Base-by-base conservation (phyloP, 1,140 invertebrate genomes). In the Holotrichia oblita region DNA sequence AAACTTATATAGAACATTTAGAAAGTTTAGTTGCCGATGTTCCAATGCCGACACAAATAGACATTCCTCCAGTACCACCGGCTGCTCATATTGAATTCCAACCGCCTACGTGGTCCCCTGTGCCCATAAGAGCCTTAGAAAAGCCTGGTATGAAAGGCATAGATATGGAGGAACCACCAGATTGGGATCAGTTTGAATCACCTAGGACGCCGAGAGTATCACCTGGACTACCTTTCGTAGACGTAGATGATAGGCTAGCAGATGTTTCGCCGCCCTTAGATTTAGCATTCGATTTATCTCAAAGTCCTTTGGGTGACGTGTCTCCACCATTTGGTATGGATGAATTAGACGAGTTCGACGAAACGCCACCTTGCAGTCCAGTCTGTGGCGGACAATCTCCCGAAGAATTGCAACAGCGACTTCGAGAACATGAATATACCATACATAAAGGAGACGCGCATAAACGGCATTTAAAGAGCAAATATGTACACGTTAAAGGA, bases 151-250 rank as follows among this genome's bases (percentile, higher is more conserved):
- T 9, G 9, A n/a, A 24, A 27, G 69, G 20, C 4, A 22, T 78
- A 8, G 77, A 78, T 3, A 17, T 0, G 4, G 77, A 78, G 34
- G 22, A n/a, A 14, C 77, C 77, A 20, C 20, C 22, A 40, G 77
- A 73, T 27, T 44, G 64, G n/a, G 44, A 40, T 40, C 40, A 24
- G 12, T 78, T 72, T 74, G 12, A 17, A 44, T 78, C 77, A 40
- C 77, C 77, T 2, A 78, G 44, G 73, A 78, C 77, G 0, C 77
- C 77, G 10, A 27, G 61, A 9, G 22, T 22, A 69, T 69, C 61
- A 0, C 61, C 77, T 41, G 41, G 40, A 41, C 9, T 44, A n/a
- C 73, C 34, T 7, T 74, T n/a, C 17, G 41, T 42, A 7, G 41
- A 74, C 12, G n/a, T 74, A 17, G 73, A 74, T 10, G 73, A 74